Evolutionary conservation across 1,140 invertebrate species (phyloP), one percentile per base, ranked within the genome.

Genomic region (Polypedilum vanderplanki): DNA sequence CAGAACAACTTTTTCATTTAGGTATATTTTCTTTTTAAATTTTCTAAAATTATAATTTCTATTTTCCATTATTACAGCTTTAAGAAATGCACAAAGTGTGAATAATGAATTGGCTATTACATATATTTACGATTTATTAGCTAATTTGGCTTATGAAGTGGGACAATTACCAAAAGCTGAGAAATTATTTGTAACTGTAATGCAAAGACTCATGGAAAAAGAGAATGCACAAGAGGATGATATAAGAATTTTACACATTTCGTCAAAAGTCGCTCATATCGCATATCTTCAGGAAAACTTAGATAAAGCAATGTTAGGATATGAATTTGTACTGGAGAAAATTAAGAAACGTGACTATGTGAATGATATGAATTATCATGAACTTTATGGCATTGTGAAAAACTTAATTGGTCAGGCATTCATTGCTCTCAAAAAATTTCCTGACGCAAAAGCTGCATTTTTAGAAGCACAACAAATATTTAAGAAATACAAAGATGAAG

Each of bases 51-150:
- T 3, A 46, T 4, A 46, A 3, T 46, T 3, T 12, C 9, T 46
- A 9, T 46, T 15, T 46, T 12, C 2, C 41, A 46, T 57, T 57
- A n/a, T 57, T 57, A 4, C 95, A 40, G 93, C 93, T 1, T 83
- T 96, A 73, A 88, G 89, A 73, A 86, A 94, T 80, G 94, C 95
- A 7, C 92, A 95, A 81, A 90, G 93, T 78, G 83, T 90, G 64
- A 85, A 90, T 74, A 88, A 93, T 83, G 80, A 88, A 77, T 84
- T 92, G 77, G 94, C 90, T 33, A 84, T 95, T 73, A 91, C 92
- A 8, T 96, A 96, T 79, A 89, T 96, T 75, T 96, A 92, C 80
- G 95, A 97, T 85, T 79, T 94, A 7, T 89, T 98, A 88, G 95
- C 94, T 7, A 96, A 97, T 84, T 84, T 97, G 73, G 93, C 94